These are phyloP conservation scores for Argyrosomus regius DNA, from an alignment of 2,797 vertebrate species.

Conservation along the genomic window DNA sequence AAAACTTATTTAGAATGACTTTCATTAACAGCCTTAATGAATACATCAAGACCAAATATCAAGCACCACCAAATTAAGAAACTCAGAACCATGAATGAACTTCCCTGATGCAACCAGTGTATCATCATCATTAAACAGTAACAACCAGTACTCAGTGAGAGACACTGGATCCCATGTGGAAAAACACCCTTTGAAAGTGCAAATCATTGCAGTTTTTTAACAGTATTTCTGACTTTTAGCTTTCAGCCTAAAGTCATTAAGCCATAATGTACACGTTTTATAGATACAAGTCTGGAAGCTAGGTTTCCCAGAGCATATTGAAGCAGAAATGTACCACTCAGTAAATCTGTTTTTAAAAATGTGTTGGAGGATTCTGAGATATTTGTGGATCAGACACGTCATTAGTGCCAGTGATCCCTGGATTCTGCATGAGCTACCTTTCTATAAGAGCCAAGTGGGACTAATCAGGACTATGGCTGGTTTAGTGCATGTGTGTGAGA, in stretches of 20 bases:
- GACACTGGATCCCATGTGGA: background rate
- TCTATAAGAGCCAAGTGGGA: background rate
- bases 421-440: background rate
- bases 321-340: background rate
- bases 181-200: slow-evolving; percentile 7
- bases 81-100: slow-evolving; percentile 18
- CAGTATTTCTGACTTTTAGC: background rate
- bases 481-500: background rate
- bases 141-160: slow-evolving; percentile 17
- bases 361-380: background rate
- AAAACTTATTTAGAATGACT: background rate
- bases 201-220: background rate
- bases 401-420: background rate
- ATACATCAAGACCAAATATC: slow-evolving; percentile 8
- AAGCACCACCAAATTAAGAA: slow-evolving; percentile 13
- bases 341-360: background rate
- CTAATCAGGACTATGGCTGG: background rate
- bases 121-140: slow-evolving; percentile 35
- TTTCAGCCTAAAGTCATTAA: background rate
- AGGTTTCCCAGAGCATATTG: background rate
- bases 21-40: background rate
- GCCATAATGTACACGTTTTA: background rate
- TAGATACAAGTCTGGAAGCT: background rate
- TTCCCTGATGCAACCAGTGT: slow-evolving; percentile 30
- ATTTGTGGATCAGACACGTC: background rate